Base-by-base conservation (phyloP, 2,888 invertebrate species). In the Listrodromus nycthemerus region DNA sequence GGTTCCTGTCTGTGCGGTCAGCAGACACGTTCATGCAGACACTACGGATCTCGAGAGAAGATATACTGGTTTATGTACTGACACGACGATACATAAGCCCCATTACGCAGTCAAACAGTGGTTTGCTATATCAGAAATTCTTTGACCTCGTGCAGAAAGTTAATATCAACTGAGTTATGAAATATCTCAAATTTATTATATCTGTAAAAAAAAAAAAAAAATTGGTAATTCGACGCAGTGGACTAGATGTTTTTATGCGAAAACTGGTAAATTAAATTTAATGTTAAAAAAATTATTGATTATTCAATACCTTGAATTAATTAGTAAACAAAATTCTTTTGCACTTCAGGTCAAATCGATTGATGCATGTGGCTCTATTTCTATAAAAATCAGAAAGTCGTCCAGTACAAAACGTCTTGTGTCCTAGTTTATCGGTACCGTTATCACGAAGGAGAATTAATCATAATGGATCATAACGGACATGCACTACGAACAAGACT, bases 401-500 rank as follows among this genome's bases (percentile, higher is more conserved):
- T 30, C 13, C 19, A 52, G 30, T 30, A 5, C 13, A 52, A 77
- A 30, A 69, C 50, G 37, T 77, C 24, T 77, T 27, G 13, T 27
- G 37, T 55, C 24, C 45, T 77, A n/a, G n/a, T 24, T 33, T 70
- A 41, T 48, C 13, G 50, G 19, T 2, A 13, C n/a, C 33, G 67
- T 52, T 55, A 48, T 30, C 27, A 41, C 37, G 41, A 41, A 24
- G 37, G 66, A 52, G 77, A 55, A 77, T 69, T 69, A 67, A 67
- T 69, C 69, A 37, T 55, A 69, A 58, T 58, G 69, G 77, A 67
- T 69, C 69, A 37, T 55, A 69, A 58, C 67, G 69, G 77, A 77
- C 77, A 52, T 77, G 37, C 69, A 77, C 77, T 41, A 67, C 61
- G 30, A 61, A 30, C 65, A 19, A 55, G 74, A 82, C 50, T 30